Conservation (phyloP, 2,888 invertebrate species). For the Agrochola circellaris region DNA sequence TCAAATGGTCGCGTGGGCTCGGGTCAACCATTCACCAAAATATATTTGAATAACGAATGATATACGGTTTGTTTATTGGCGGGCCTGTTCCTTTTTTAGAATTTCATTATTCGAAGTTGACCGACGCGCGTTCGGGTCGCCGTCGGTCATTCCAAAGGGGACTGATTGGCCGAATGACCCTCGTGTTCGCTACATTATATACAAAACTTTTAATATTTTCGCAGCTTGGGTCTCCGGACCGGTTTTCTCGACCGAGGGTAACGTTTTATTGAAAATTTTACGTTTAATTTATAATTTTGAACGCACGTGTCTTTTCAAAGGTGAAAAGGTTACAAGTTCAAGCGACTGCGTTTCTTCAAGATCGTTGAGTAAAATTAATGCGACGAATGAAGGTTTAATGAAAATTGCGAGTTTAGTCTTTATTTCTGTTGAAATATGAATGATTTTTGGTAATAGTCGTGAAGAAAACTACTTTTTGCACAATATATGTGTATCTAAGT, state of each 20-base stretch:
- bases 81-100: conserved; percentile 88
- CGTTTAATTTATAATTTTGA: conserved; percentile 88
- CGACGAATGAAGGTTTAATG: conserved; percentile 32
- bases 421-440: conserved; percentile 36
- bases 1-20: conserved; percentile 89
- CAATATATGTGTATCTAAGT: conserved; percentile 21
- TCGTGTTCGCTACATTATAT: conserved; percentile 84
- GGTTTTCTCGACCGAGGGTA: conserved; percentile 76
- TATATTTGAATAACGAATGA: conserved; percentile 90
- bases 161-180: conserved; percentile 83
- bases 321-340: conserved; percentile 83
- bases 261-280: conserved; percentile 86
- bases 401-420: conserved; percentile 39
- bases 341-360: conserved; percentile 71
- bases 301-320: conserved; percentile 84
- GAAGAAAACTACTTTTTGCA: conserved; percentile 34
- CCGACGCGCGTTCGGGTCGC: conserved; percentile 87
- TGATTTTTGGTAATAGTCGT: conserved; percentile 11
- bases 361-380: conserved; percentile 51
- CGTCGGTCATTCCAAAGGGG: conserved; percentile 84
- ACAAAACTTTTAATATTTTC: conserved; percentile 86
- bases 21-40: conserved; percentile 89
- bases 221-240: conserved; percentile 84
- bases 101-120: conserved; percentile 86
- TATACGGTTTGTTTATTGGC: conserved; percentile 91